phyloP scores from a whole-genome alignment of 2,797 vertebrate species.

The Chrysocyon brachyurus region DNA sequence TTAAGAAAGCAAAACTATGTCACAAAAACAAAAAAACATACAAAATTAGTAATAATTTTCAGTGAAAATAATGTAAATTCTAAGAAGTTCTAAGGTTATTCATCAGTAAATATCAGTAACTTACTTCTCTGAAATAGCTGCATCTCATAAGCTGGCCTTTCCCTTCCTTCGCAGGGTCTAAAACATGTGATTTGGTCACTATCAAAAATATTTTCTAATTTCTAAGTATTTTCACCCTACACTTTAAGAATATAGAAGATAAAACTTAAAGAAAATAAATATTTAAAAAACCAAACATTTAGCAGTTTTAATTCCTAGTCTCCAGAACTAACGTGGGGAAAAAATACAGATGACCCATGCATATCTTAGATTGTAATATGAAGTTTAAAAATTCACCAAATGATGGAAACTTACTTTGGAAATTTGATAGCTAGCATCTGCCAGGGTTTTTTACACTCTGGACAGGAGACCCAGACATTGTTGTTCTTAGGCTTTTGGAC shows the following conservation, averaged over 20 bases:
- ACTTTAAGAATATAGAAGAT: slow-evolving; percentile 5
- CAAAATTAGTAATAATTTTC: neutral
- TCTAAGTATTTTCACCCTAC: neutral
- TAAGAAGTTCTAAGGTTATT: neutral
- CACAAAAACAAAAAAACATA: neutral
- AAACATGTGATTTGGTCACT: neutral
- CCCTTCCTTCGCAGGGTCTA: neutral
- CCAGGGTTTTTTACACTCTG: neutral
- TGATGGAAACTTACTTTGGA: neutral
- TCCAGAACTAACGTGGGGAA: neutral
- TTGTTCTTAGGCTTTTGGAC: neutral
- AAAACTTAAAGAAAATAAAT: neutral
- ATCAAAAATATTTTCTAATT: neutral
- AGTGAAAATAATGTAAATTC: neutral
- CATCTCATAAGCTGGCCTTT: neutral
- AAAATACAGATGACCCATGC: neutral
- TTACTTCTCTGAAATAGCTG: neutral
- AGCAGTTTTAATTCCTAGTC: neutral
- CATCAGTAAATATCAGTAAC: neutral
- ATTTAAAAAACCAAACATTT: neutral
- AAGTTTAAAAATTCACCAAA: neutral
- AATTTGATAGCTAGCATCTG: neutral
- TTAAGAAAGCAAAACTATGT: slow-evolving; percentile 7
- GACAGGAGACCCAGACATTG: neutral
- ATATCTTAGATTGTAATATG: neutral